These are phyloP conservation scores for Caranx melampygus DNA, from an alignment of 2,113 vertebrate genomes.

Conservation along the genomic window DNA sequence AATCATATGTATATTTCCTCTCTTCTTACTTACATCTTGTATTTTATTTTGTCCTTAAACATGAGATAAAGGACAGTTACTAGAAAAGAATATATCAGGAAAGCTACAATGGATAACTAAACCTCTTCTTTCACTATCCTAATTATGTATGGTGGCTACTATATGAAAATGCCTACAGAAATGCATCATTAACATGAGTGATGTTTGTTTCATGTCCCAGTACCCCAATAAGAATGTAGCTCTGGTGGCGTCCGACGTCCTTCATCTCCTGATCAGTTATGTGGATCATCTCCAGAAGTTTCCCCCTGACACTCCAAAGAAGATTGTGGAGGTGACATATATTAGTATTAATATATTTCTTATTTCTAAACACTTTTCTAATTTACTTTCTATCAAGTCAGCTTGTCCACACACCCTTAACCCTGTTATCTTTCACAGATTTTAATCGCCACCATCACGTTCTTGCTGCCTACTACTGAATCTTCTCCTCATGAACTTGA, in stretches of 20 bases:
- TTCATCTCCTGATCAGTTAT: slow-evolving; percentile 95
- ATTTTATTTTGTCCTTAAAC: background rate
- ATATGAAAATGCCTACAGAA: too few relatives aligned
- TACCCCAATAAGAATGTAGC: slow-evolving; percentile 98
- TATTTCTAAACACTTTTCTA: background rate
- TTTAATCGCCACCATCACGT: slow-evolving; percentile 96
- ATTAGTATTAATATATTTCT: background rate
- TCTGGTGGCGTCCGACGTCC: slow-evolving; percentile 95
- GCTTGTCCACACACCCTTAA: background rate
- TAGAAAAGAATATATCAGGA: background rate
- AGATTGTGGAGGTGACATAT: slow-evolving; percentile 91
- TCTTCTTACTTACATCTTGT: background rate
- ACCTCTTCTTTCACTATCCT: background rate
- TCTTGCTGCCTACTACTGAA: slow-evolving; percentile 94
- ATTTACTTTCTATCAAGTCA: background rate
- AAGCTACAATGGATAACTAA: background rate
- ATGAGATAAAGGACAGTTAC: background rate
- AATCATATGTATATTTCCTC: background rate
- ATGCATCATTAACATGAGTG: background rate
- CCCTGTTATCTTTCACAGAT: slow-evolving; percentile 81
- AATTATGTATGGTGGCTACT: background rate
- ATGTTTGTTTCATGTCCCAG: slow-evolving; percentile 75
- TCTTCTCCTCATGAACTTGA: slow-evolving; percentile 96
- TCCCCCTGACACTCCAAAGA: slow-evolving; percentile 93
- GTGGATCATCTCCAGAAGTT: slow-evolving; percentile 93